A percentile compares a stretch with the other conserved stretches of the same genome.
Evolutionary conservation across 2,888 invertebrate genomes (phyloP).

Genomic region (Stegana nigrithorax): DNA sequence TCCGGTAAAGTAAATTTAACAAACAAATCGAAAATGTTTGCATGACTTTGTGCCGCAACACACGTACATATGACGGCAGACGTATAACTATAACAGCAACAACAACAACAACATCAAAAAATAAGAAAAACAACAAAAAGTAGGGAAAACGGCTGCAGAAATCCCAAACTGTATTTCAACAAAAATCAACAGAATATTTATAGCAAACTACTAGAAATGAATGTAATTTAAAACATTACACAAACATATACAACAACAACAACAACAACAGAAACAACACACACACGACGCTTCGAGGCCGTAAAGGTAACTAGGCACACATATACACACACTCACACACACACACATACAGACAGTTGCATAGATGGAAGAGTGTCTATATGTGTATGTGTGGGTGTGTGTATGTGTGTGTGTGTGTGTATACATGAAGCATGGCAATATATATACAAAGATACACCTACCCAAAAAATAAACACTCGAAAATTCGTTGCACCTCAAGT

Average conservation of each 20-base stretch:
- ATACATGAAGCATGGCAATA: too few relatives aligned
- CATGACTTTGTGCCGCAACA: background rate
- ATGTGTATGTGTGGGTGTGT: background rate
- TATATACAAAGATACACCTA: background rate
- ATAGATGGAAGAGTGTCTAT: background rate
- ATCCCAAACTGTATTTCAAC: slow-evolving; percentile 16
- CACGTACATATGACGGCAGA: background rate
- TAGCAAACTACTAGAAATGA: slow-evolving; percentile 15
- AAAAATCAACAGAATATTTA: slow-evolving; percentile 19
- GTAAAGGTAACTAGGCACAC: background rate
- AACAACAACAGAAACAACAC: too few relatives aligned
- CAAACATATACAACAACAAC: background rate
- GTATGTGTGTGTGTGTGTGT: background rate
- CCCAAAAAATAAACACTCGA: slow-evolving; percentile 40
- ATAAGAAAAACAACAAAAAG: background rate
- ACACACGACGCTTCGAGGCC: too few relatives aligned
- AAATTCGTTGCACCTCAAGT: slow-evolving; percentile 54
- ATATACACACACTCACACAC: background rate
- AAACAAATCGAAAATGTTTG: slow-evolving; percentile 9
- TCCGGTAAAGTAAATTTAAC: slow-evolving; percentile 9
- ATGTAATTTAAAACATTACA: slow-evolving; percentile 12
- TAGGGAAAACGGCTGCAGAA: background rate
- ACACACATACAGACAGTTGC: background rate
- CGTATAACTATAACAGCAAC: too few relatives aligned
- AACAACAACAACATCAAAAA: background rate